A percentile compares a stretch with the other conserved stretches of the same genome.
Evolutionary conservation across 2,797 vertebrate genomes (phyloP).

Genomic region (Agapornis canus): DNA sequence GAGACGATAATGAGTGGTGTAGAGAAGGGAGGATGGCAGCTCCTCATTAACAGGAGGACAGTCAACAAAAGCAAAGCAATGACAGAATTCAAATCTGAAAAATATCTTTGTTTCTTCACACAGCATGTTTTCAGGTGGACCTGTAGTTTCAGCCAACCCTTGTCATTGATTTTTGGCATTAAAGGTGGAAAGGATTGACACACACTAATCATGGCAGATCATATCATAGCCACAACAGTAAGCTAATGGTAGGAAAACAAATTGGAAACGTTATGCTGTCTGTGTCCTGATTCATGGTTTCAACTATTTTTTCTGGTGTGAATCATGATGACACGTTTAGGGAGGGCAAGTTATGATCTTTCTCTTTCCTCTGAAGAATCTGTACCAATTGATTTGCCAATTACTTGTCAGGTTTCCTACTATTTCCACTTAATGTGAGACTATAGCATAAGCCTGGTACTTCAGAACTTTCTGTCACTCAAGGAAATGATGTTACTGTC

Average conservation of each 20-base stretch:
- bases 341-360: background rate
- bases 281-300: background rate
- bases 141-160: accelerated
- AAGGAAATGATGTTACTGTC: background rate
- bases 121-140: background rate
- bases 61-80: background rate
- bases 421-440: background rate
- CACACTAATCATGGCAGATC: background rate
- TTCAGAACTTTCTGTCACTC: background rate
- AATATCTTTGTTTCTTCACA: background rate
- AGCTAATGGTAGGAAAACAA: background rate
- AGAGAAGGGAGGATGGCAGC: background rate
- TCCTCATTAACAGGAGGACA: background rate
- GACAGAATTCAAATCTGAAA: background rate
- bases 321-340: background rate
- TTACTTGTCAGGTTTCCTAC: background rate
- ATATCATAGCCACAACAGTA: background rate
- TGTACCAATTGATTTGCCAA: background rate
- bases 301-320: background rate
- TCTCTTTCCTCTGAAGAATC: background rate
- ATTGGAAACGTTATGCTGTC: background rate
- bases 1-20: background rate
- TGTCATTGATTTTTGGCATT: background rate
- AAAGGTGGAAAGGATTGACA: background rate
- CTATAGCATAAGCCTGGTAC: background rate